These are phyloP conservation scores for Apogon hyalosoma DNA, from an alignment of 2,797 vertebrate species.

Conservation along the genomic window DNA sequence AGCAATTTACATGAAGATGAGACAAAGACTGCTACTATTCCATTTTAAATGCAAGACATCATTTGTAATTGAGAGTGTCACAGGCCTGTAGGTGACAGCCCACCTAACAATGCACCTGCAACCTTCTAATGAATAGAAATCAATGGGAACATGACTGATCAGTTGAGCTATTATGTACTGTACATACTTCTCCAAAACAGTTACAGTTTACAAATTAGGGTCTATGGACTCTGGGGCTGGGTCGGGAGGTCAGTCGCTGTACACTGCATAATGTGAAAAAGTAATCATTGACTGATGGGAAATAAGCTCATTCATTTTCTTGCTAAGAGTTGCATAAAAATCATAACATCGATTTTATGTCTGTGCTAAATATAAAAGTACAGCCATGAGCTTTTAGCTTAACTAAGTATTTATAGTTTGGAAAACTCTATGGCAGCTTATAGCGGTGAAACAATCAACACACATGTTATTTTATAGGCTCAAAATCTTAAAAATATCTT, in stretches of 20 bases:
- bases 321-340: too few species aligned
- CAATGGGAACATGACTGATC: slow-evolving; percentile 17
- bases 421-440: background rate
- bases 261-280: background rate
- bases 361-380: too few species aligned
- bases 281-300: background rate
- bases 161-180: slow-evolving; percentile 13
- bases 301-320: too few species aligned
- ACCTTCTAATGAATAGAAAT: slow-evolving; percentile 32
- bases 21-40: slow-evolving; percentile 33
- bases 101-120: slow-evolving; percentile 25
- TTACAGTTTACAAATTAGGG: background rate
- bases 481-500: too few species aligned
- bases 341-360: too few species aligned
- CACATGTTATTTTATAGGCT: too few species aligned
- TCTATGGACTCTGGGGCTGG: background rate
- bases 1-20: slow-evolving; percentile 58
- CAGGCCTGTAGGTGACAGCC: slow-evolving; percentile 4
- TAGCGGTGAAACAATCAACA: background rate
- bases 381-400: too few species aligned
- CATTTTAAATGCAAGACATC: slow-evolving; percentile 44
- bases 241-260: too few species aligned
- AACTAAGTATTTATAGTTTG: too few species aligned
- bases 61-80: slow-evolving; percentile 44
- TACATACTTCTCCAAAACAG: background rate